phyloP scores from a whole-genome alignment of 2,888 invertebrate species.

The Enchytraeus crypticus region DNA sequence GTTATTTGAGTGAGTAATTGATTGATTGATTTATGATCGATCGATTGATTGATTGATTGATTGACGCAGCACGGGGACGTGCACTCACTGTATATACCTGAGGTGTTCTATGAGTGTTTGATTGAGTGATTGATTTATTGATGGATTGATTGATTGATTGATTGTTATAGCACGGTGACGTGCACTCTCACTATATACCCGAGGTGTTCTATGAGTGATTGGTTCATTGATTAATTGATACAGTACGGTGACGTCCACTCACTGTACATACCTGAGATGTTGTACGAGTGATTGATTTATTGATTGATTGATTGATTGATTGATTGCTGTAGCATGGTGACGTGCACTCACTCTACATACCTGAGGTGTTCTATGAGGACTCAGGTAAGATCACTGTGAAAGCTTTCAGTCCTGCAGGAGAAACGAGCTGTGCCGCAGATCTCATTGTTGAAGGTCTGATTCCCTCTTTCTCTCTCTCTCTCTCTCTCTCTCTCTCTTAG shows the following conservation, averaged over 20 bases:
- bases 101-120: conserved; percentile 52
- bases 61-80: not conserved
- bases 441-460: conserved; percentile 56
- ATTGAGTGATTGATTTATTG: too few species aligned
- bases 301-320: not conserved
- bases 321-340: not conserved
- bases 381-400: conserved; percentile 45
- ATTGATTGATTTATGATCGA: too few species aligned
- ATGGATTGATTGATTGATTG: too few species aligned
- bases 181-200: too few species aligned
- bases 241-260: too few species aligned
- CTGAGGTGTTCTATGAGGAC: conserved; percentile 54
- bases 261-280: too few species aligned
- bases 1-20: too few species aligned
- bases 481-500: too few species aligned
- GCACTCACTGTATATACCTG: conserved; percentile 43
- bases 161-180: too few species aligned
- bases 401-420: conserved; percentile 45
- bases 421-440: conserved; percentile 63
- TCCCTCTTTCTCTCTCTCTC: too few species aligned
- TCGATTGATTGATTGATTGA: not conserved
- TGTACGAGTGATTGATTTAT: not conserved
- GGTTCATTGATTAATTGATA: not conserved
- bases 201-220: not conserved
- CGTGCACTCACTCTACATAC: not conserved